Evolutionary conservation across 2,888 invertebrate genomes (phyloP).

Genomic region (Xylocampa areola): DNA sequence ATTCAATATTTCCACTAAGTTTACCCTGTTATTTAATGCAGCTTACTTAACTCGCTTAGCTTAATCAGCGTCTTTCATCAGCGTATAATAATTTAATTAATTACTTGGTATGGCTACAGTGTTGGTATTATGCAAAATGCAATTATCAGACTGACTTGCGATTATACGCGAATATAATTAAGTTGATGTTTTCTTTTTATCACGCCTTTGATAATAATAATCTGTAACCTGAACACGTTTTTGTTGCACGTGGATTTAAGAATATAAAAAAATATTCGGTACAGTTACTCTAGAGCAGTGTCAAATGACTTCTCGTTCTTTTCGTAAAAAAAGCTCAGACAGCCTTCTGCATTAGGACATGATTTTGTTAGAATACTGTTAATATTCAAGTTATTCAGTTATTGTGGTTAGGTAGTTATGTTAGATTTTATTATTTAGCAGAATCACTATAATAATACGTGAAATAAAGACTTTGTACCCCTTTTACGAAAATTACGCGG

Average conservation of each 20-base stretch:
- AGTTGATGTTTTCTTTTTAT: constrained; percentile 33
- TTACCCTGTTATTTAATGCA: constrained; percentile 33
- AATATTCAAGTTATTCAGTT: no score
- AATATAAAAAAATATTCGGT: no score
- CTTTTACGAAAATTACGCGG: no score
- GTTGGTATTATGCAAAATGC: constrained; percentile 40
- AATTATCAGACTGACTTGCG: constrained; percentile 35
- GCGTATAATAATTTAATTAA: constrained; percentile 42
- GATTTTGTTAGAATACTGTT: no score
- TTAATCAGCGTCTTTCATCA: constrained; percentile 46
- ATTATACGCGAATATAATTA: constrained; percentile 29
- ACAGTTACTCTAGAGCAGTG: no score
- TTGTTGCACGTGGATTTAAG: constrained; percentile 11
- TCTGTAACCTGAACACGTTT: constrained; percentile 25
- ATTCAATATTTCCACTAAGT: constrained; percentile 33
- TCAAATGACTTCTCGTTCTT: no score
- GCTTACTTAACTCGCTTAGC: constrained; percentile 31
- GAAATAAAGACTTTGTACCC: no score
- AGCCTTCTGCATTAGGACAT: no score
- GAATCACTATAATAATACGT: no score
- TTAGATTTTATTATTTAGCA: no score
- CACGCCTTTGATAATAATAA: constrained; percentile 28
- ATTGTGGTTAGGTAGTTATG: no score
- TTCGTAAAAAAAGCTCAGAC: no score
- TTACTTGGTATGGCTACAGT: constrained; percentile 36